Evolutionary conservation across 2,888 invertebrate genomes (phyloP), one percentile per base, ranked within the genome.

Genomic region (Slavum lentiscoides): DNA sequence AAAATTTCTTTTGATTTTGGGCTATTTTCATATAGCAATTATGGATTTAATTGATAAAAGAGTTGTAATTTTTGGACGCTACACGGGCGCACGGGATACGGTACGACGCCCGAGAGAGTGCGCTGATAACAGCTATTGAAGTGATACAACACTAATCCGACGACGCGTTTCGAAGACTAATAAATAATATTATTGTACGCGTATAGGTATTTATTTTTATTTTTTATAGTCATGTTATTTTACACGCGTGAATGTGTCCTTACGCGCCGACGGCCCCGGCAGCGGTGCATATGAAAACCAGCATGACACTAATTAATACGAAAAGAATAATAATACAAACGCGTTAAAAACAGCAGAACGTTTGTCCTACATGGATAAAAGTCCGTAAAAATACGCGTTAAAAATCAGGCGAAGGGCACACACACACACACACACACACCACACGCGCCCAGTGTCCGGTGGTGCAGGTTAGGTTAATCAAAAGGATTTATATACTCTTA

Each of bases 281-380:
- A 70, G 21, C 39, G 70, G 23, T 62, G 77, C 70, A 69, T 69
- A 69, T 76, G 76, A 70, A 64, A 70, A 80, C 69, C 39, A 80
- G 70, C 70, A 80, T 70, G 70, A 80, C 70, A 62, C 61, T 76
- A 69, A 69, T 69, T 76, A 68, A 19, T 62, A 6, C 7, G 53
- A 23, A 49, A n/a, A n/a, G n/a, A n/a, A n/a, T n/a, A n/a, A 21
- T 37, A 67, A 58, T 69, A 77, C 37, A 80, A 30, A 30, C 23
- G 70, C 70, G 77, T 70, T 64, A 70, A 80, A 70, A 80, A 80
- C 39, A 70, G 77, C 62, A 39, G 19, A 62, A 77, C 77, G 21
- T 43, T 69, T 77, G 77, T 80, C 77, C 77, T 80, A 80, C 77
- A 80, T 72, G 77, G 77, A 80, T 72, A 70, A 80, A 80, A 64